A percentile compares a stretch with the other conserved stretches of the same genome.
phyloP scores from a whole-genome alignment of 1,140 invertebrate species.

The Psix sp. region DNA sequence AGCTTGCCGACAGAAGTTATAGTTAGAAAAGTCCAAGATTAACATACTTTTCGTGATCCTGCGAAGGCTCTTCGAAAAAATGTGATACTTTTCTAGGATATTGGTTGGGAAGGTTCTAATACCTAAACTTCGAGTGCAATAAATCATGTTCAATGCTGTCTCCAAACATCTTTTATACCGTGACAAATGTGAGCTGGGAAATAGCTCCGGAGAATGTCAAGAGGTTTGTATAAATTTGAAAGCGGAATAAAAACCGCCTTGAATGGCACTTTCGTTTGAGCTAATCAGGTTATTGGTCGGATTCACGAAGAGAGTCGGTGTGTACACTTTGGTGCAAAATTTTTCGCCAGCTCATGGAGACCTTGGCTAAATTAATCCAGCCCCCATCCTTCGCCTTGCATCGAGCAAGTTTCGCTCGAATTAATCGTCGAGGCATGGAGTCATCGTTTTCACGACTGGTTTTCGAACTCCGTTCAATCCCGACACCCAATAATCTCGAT shows the following conservation, averaged over 20 bases:
- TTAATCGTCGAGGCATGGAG: conserved; percentile 53
- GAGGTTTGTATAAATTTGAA: too few species aligned
- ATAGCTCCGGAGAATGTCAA: conserved; percentile 28
- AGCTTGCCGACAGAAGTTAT: too few species aligned
- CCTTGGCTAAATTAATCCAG: conserved; percentile 55
- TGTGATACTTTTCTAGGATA: not conserved
- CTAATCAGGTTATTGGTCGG: too few species aligned
- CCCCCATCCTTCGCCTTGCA: conserved; percentile 35
- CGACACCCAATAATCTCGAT: conserved; percentile 60
- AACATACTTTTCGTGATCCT: too few species aligned
- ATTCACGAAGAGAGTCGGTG: not conserved
- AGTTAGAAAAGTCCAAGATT: too few species aligned
- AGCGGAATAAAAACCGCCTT: too few species aligned
- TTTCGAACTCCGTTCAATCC: conserved; percentile 54
- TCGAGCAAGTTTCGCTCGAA: conserved; percentile 51
- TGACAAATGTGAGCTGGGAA: too few species aligned
- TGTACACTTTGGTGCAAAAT: not conserved
- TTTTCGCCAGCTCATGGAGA: conserved; percentile 28
- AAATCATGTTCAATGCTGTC: conserved; percentile 7
- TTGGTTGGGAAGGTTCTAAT: not conserved
- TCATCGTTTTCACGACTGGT: conserved; percentile 60
- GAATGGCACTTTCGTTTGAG: too few species aligned
- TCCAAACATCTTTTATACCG: conserved; percentile 6
- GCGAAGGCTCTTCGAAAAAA: too few species aligned
- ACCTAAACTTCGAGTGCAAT: not conserved